Base-by-base conservation (phyloP, 2,113 vertebrate species). In the Cololabis saira region DNA sequence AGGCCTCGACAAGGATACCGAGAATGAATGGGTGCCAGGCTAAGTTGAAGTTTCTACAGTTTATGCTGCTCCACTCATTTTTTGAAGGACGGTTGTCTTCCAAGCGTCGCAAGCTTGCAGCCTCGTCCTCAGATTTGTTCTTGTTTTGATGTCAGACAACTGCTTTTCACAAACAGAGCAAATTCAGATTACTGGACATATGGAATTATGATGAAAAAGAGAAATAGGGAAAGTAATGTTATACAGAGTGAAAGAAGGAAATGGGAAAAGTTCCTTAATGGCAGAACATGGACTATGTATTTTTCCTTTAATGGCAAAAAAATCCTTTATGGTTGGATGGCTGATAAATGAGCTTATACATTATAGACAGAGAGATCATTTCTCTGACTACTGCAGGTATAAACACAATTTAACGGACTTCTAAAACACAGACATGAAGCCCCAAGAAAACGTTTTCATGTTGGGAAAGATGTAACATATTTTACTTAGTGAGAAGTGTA, bases 321-420 rank as follows among this genome's bases (percentile, higher is more conserved):
- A 63, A 52, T 60, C 57, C 50, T 73, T 74, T 60, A 71, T 74
- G 58, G 48, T 57, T 71, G 67, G 63, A 63, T 67, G 49, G 40
- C 15, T 79, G 64, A 70, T 67, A 70, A 70, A 83, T 80, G 40
- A 83, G 61, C 61, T 73, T 19, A 49, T 50, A 68, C n/a, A n/a
- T n/a, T n/a, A n/a, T 79, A 22, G 55, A 71, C 21, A 64, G 43
- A 69, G 17, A 67, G 16, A 67, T 70, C 2, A n/a, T n/a, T n/a
- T n/a, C n/a, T n/a, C n/a, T n/a, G n/a, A n/a, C n/a, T n/a, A n/a
- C n/a, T n/a, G 8, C 30, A 30, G 30, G 30, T 30, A 30, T 8
- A 30, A 30, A 30, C 30, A 30, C 30, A 30, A 30, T 8, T 30
- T 30, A 30, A 30, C 3, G 3, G 30, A 30, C 8, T 30, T 30